A percentile compares a stretch with the other conserved stretches of the same genome.
Evolutionary conservation across 2,888 invertebrate species (phyloP).

Genomic region (Metallyticus violacea): DNA sequence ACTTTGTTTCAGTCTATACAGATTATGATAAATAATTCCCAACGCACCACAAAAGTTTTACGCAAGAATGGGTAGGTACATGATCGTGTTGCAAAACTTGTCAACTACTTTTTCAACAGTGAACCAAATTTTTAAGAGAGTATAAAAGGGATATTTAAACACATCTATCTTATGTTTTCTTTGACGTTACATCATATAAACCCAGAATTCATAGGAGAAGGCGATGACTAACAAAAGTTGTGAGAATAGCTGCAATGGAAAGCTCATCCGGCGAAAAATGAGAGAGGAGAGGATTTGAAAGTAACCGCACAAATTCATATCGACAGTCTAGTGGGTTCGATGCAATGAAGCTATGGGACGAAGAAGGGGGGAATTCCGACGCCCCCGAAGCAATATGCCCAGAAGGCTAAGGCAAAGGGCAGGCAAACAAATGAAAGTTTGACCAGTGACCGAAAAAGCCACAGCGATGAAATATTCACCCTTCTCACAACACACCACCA

Average conservation of each 20-base stretch:
- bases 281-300: background rate
- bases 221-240: background rate
- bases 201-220: background rate
- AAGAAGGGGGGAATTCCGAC: background rate
- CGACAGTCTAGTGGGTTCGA: background rate
- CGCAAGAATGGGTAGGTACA: too few species aligned
- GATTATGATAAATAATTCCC: too few species aligned
- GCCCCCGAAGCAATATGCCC: background rate
- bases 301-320: conserved; percentile 13
- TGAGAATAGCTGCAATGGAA: background rate
- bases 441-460: conserved; percentile 19
- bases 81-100: too few species aligned
- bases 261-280: background rate
- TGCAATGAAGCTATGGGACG: background rate
- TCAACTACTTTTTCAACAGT: too few species aligned
- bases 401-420: background rate
- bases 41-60: too few species aligned
- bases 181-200: background rate
- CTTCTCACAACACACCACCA: background rate
- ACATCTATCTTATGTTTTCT: background rate
- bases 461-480: conserved; percentile 11
- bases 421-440: conserved; percentile 14
- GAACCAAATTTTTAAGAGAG: too few species aligned
- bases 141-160: too few species aligned
- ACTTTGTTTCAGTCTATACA: too few species aligned